A percentile compares a stretch with the other conserved stretches of the same genome.
Conservation (phyloP, 2,797 vertebrate genomes). For the Liasis olivaceus region DNA sequence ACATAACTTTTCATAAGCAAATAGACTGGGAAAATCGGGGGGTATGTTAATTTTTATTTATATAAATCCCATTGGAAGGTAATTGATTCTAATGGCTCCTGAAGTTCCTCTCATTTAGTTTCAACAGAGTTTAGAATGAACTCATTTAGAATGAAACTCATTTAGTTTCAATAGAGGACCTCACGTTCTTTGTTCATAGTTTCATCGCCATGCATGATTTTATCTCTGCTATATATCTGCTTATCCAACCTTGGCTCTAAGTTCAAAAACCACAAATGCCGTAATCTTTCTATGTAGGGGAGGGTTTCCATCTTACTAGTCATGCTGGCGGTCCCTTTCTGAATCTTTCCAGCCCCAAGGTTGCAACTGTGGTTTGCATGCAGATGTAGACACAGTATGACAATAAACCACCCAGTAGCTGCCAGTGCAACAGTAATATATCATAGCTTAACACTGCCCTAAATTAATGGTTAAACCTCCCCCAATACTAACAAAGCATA, state of each 20-base stretch:
- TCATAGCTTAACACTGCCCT: slow-evolving; percentile 34
- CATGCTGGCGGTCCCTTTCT: not conserved
- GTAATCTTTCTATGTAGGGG: not conserved
- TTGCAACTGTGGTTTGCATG: not conserved
- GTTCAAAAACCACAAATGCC: not conserved
- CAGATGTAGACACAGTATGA: not conserved
- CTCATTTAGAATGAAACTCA: not conserved
- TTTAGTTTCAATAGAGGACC: not conserved
- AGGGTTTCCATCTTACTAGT: not conserved
- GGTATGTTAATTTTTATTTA: not conserved
- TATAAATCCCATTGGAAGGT: not conserved
- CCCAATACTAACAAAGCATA: not conserved
- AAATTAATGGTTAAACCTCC: slow-evolving; percentile 26
- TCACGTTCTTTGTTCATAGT: not conserved
- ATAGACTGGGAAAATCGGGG: not conserved
- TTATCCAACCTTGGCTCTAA: not conserved
- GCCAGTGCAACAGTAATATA: slow-evolving; percentile 38
- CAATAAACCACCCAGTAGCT: slow-evolving; percentile 24
- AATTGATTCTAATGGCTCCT: not conserved
- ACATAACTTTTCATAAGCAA: not conserved
- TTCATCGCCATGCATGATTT: not conserved
- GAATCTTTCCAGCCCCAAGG: not conserved
- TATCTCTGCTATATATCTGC: not conserved
- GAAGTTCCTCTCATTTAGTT: not conserved
- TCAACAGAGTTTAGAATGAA: not conserved